Evolutionary conservation across 2,113 vertebrate species (phyloP).

Genomic region (Cacatua alba): DNA sequence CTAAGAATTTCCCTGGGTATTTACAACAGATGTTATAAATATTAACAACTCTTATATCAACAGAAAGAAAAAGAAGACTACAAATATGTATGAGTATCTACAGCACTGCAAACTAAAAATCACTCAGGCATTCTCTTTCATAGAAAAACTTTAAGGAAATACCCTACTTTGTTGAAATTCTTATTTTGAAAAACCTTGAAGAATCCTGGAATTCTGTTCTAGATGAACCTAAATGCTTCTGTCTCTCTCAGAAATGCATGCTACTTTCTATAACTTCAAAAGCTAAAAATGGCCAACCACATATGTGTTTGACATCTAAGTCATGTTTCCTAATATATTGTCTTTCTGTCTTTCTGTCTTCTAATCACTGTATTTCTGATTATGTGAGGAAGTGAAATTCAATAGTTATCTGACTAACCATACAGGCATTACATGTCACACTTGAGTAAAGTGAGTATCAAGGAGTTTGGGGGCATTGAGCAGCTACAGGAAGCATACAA

Average conservation of each 20-base stretch:
- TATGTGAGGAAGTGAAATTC: not conserved
- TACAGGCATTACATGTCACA: not conserved
- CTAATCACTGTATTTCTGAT: not conserved
- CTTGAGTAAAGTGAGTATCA: not conserved
- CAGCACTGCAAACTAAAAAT: not conserved
- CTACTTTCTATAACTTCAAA: not conserved
- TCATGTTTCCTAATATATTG: not conserved
- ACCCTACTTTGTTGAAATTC: not conserved
- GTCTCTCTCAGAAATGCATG: not conserved
- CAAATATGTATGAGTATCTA: not conserved
- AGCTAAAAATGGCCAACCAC: not conserved
- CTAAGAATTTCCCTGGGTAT: not conserved
- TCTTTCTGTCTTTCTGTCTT: no score
- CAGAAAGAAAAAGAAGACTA: not conserved
- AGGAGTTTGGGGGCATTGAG: not conserved
- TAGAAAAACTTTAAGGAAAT: not conserved
- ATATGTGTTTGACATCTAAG: not conserved
- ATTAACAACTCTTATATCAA: not conserved
- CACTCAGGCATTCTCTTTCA: not conserved
- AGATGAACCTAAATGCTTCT: not conserved
- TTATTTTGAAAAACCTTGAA: not conserved
- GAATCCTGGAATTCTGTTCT: not conserved
- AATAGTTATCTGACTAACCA: not conserved
- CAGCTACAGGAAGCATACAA: not conserved
- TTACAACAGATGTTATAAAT: conserved; percentile 1